Evolutionary conservation across 1,140 invertebrate species (phyloP).

Genomic region (Hypsibius dujardini): DNA sequence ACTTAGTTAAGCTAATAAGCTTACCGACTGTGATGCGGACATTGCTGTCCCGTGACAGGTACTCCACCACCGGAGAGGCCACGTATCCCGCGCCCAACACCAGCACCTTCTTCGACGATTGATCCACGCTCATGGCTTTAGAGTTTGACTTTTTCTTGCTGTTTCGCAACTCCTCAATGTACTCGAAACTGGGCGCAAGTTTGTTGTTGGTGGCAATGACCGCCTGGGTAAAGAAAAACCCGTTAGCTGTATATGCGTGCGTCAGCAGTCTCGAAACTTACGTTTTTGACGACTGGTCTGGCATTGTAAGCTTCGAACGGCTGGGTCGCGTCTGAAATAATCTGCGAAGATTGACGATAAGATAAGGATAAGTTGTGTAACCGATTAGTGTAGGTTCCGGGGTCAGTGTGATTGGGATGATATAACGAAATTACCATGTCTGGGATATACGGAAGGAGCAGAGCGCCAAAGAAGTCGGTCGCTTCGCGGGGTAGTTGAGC

Average conservation of each 20-base stretch:
- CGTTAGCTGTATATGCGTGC: neutral
- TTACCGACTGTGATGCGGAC: slow-evolving; percentile 60
- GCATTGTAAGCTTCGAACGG: slow-evolving; percentile 62
- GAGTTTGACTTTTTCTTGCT: slow-evolving; percentile 27
- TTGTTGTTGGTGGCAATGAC: slow-evolving; percentile 88
- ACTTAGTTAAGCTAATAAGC: slow-evolving; percentile 23
- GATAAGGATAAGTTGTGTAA: slow-evolving; percentile 10
- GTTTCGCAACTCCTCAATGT: slow-evolving; percentile 64
- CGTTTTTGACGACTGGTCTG: slow-evolving; percentile 54
- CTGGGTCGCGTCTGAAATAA: slow-evolving; percentile 68
- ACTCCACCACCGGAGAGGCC: slow-evolving; percentile 76
- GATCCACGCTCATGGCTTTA: neutral
- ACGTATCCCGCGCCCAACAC: slow-evolving; percentile 90
- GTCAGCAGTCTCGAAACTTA: slow-evolving; percentile 34
- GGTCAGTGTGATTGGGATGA: no score
- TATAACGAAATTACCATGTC: slow-evolving; percentile 59
- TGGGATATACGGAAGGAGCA: slow-evolving; percentile 66
- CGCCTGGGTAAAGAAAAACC: slow-evolving; percentile 42
- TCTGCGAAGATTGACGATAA: slow-evolving; percentile 31
- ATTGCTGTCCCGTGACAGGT: slow-evolving; percentile 59
- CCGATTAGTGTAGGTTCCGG: neutral
- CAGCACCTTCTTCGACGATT: slow-evolving; percentile 43
- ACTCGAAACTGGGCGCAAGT: slow-evolving; percentile 78
- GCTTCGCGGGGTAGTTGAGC: slow-evolving; percentile 90
- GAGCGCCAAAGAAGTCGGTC: slow-evolving; percentile 89